These are phyloP conservation scores for Orchesella flavescens DNA, from an alignment of 2,888 invertebrate genomes.

Conservation along the genomic window DNA sequence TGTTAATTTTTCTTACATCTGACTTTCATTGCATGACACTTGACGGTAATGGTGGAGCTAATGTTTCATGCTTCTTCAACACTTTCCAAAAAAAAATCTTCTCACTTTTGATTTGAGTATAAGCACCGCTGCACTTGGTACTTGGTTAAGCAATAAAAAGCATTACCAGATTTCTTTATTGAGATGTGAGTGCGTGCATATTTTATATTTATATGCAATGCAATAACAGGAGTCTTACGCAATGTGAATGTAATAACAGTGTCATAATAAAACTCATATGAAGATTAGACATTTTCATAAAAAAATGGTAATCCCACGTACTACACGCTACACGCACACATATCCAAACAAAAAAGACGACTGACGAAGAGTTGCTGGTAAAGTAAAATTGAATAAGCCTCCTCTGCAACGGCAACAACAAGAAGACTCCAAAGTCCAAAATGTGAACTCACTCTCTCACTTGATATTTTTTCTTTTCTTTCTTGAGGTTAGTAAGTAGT, in stretches of 20 bases:
- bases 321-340: slow-evolving; percentile 13
- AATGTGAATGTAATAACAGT: too few species aligned
- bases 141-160: too few species aligned
- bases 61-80: too few species aligned
- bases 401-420: not conserved
- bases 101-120: too few species aligned
- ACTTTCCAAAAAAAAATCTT: too few species aligned
- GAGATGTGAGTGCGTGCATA: too few species aligned
- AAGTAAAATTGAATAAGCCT: too few species aligned
- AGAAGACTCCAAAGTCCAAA: slow-evolving; percentile 46
- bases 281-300: not conserved
- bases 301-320: slow-evolving; percentile 5
- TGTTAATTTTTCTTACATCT: too few species aligned
- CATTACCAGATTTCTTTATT: too few species aligned
- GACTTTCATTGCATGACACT: too few species aligned
- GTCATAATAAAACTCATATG: not conserved
- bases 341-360: not conserved
- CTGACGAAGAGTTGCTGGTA: not conserved
- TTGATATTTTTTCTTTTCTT: not conserved
- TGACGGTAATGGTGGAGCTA: too few species aligned
- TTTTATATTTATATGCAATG: slow-evolving; percentile 6
- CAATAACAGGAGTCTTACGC: not conserved
- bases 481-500: not conserved
- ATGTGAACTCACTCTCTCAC: slow-evolving; percentile 17
- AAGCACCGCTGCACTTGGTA: too few species aligned